Evolutionary conservation across 2,797 vertebrate genomes (phyloP).

Genomic region (Sarcophilus harrisii): DNA sequence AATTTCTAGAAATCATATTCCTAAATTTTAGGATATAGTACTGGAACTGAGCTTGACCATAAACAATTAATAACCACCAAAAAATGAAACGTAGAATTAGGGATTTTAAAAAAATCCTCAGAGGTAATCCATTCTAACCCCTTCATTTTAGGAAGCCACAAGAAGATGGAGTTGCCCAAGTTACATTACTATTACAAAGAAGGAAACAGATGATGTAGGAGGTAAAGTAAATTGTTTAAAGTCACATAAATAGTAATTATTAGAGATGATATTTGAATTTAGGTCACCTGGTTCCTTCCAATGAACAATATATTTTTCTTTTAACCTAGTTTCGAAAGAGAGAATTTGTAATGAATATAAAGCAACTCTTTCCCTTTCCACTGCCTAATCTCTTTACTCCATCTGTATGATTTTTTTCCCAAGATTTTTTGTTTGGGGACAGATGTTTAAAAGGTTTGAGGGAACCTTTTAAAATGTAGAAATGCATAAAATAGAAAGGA

Average conservation of each 20-base stretch:
- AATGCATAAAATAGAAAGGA: neutral
- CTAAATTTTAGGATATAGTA: neutral
- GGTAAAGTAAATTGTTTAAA: neutral
- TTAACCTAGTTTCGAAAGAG: neutral
- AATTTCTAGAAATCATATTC: neutral
- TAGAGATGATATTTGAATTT: neutral
- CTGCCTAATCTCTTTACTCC: neutral
- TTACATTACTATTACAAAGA: neutral
- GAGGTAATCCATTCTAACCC: neutral
- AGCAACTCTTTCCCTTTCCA: neutral
- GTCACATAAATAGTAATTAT: neutral
- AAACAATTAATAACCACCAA: conserved; percentile 15
- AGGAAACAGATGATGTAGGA: neutral
- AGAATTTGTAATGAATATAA: neutral
- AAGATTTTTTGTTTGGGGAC: conserved; percentile 6
- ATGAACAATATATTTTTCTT: neutral
- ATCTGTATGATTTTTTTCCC: neutral
- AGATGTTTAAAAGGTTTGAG: neutral
- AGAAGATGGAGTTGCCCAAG: neutral
- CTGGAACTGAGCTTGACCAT: neutral
- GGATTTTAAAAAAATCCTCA: neutral
- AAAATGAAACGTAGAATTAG: neutral
- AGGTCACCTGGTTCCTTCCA: neutral
- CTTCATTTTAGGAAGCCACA: neutral
- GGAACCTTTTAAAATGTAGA: conserved; percentile 37